Evolutionary conservation across 2,113 vertebrate genomes (phyloP).

Genomic region (Corapipo altera): DNA sequence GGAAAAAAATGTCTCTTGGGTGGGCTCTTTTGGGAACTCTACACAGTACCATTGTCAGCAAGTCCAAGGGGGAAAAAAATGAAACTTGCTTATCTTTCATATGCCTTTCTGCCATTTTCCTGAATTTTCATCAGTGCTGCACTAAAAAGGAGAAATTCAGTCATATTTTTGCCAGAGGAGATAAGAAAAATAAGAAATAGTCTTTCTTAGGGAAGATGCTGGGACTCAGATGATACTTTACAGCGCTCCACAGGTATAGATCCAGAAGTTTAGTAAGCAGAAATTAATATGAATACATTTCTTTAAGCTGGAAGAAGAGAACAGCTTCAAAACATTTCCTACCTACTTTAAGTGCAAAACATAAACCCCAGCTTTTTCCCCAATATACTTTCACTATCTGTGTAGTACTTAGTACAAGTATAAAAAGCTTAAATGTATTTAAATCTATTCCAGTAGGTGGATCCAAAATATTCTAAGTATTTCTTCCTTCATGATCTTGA

Average conservation of each 20-base stretch:
- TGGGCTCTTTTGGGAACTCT: neutral
- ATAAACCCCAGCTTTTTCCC: neutral
- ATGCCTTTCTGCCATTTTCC: neutral
- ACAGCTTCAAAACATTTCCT: neutral
- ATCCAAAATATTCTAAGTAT: neutral
- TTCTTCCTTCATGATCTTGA: neutral
- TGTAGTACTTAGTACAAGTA: neutral
- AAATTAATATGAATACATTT: neutral
- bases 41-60: neutral
- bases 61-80: neutral
- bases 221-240: neutral
- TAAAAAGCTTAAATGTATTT: neutral
- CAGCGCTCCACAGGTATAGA: neutral
- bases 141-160: constrained; percentile 20
- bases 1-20: neutral
- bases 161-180: constrained; percentile 21
- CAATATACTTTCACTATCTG: neutral
- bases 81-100: constrained; percentile 6
- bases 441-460: neutral
- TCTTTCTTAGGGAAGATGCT: neutral
- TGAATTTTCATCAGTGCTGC: neutral
- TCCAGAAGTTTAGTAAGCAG: neutral
- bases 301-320: neutral
- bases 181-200: neutral
- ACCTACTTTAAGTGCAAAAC: neutral